A percentile compares a stretch with the other conserved stretches of the same genome.
These are phyloP conservation scores for Morpho helenor DNA, from an alignment of 2,888 invertebrate species.

Conservation along the genomic window DNA sequence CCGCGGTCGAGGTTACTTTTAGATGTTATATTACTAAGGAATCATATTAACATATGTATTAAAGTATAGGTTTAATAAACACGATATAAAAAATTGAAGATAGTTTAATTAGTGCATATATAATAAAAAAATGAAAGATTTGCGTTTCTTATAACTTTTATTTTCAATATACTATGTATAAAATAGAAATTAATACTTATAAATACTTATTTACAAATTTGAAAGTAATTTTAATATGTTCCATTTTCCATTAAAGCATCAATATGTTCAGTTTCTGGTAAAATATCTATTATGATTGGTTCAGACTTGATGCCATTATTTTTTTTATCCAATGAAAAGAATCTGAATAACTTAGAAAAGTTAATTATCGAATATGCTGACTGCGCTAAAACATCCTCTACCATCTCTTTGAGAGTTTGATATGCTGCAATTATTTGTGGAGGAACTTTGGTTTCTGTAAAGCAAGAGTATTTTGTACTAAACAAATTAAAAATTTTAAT, in stretches of 20 bases:
- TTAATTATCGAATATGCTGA: conserved; percentile 85
- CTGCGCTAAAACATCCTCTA: conserved; percentile 82
- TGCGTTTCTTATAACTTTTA: not conserved
- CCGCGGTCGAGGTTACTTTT: conserved; percentile 45
- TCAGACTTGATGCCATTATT: conserved; percentile 47
- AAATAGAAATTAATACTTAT: not conserved
- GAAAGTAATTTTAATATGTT: conserved; percentile 33
- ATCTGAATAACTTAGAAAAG: conserved; percentile 77
- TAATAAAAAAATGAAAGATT: no score
- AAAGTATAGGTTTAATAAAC: not conserved
- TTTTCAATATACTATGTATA: not conserved
- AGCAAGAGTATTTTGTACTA: no score
- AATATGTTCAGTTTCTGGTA: conserved; percentile 69
- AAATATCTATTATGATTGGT: conserved; percentile 61
- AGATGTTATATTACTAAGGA: conserved; percentile 2
- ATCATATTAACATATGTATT: not conserved
- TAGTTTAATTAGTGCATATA: no score
- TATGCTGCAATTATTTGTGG: conserved; percentile 78
- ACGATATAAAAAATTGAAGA: no score
- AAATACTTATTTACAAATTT: conserved; percentile 14
- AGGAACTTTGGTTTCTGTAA: conserved; percentile 69
- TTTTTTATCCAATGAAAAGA: conserved; percentile 59
- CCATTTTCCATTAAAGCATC: conserved; percentile 70
- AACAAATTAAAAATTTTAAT: no score
- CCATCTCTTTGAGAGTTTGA: conserved; percentile 81